A percentile compares a stretch with the other conserved stretches of the same genome.
Evolutionary conservation across 2,888 invertebrate species (phyloP).

Genomic region (Sympetrum striolatum): DNA sequence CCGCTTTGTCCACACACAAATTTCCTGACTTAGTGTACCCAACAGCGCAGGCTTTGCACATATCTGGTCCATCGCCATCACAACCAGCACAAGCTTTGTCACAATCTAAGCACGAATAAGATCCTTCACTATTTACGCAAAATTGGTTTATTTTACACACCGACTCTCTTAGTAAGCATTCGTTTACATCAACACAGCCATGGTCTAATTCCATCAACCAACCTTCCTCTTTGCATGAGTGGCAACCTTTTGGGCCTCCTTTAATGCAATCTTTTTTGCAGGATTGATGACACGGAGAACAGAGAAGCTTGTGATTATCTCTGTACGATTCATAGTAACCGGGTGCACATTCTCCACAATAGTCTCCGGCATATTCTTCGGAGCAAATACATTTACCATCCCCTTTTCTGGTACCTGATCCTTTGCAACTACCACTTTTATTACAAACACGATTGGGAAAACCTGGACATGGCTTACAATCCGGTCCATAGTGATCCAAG

Average conservation of each 20-base stretch:
- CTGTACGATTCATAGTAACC: constrained; percentile 77
- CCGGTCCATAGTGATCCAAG: constrained; percentile 78
- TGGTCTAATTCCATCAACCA: constrained; percentile 75
- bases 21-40: constrained; percentile 76
- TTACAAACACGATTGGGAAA: constrained; percentile 63
- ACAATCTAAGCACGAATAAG: constrained; percentile 79
- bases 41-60: constrained; percentile 81
- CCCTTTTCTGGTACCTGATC: constrained; percentile 91
- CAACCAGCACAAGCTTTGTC: constrained; percentile 86
- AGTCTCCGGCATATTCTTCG: constrained; percentile 77
- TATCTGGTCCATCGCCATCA: constrained; percentile 88
- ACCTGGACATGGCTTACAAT: constrained; percentile 82
- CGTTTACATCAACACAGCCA: constrained; percentile 86
- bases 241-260: constrained; percentile 75
- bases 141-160: constrained; percentile 72
- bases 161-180: constrained; percentile 73
- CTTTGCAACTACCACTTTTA: constrained; percentile 59
- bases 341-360: constrained; percentile 79
- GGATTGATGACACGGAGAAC: constrained; percentile 79
- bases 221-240: constrained; percentile 70
- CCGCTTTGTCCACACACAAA: constrained; percentile 74
- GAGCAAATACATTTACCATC: constrained; percentile 90
- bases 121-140: constrained; percentile 89
- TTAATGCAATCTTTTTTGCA: constrained; percentile 80
- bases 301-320: constrained; percentile 76